These are phyloP conservation scores for Entelurus aequoreus DNA, from an alignment of 2,113 vertebrate species.

Conservation along the genomic window DNA sequence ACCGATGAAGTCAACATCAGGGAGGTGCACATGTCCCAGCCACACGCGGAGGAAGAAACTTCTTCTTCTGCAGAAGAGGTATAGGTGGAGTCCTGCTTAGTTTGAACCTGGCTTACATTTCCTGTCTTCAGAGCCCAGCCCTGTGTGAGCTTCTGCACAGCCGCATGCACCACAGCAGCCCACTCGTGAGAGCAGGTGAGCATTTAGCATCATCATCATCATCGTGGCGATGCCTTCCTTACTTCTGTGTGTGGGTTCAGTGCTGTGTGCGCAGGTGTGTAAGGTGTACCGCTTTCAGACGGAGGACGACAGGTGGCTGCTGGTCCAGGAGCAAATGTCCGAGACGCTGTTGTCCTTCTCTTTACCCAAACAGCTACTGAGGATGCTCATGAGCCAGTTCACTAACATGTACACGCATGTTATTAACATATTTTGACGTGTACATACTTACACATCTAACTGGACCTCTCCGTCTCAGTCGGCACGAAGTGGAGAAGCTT, in stretches of 20 bases:
- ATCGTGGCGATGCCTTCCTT: not conserved
- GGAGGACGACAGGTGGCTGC: constrained; percentile 50
- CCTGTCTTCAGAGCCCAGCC: constrained; percentile 17
- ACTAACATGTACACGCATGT: constrained; percentile 48
- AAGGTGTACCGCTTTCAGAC: constrained; percentile 57
- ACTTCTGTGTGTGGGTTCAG: constrained; percentile 24
- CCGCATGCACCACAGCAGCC: constrained; percentile 47
- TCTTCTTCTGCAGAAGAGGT: constrained; percentile 37
- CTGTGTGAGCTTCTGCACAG: constrained; percentile 47
- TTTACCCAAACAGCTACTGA: constrained; percentile 55
- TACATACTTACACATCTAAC: not conserved
- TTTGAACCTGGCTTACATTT: not conserved
- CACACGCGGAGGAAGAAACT: constrained; percentile 37
- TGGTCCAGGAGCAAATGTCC: constrained; percentile 59
- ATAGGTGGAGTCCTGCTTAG: not conserved
- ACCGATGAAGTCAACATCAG: constrained; percentile 37
- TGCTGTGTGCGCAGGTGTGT: constrained; percentile 39
- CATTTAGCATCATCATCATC: not conserved
- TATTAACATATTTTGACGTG: not conserved
- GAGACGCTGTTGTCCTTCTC: constrained; percentile 58
- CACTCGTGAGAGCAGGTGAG: constrained; percentile 56
- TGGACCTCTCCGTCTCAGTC: constrained; percentile 21
- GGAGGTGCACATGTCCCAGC: constrained; percentile 36
- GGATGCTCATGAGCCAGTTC: constrained; percentile 30
- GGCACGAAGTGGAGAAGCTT: constrained; percentile 68